Base-by-base conservation (phyloP, 37 sponge, comb jelly and placozoan genomes). In the Haliclona indistincta region DNA sequence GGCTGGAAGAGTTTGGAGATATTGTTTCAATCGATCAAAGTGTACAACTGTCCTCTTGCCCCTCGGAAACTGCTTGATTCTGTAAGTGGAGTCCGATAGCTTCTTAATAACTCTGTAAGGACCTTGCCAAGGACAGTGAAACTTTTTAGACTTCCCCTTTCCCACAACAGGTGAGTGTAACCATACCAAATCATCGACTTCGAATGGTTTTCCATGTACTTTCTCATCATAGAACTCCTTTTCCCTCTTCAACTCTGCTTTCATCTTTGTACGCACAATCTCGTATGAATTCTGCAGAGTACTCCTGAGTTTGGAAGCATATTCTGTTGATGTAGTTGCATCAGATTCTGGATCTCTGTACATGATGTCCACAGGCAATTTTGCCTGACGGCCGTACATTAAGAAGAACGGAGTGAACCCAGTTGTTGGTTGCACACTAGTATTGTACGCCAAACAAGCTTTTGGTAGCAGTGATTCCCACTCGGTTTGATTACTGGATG, bases 361-460 rank as follows among this genome's bases (percentile, higher is more conserved):
- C 54, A 54, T 33, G 2, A 81, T 19, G 35, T 73, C 74, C 8
- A 74, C 28, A 6, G 79, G 80, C 41, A 79, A 17, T n/a, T 75
- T 38, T 26, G 86, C 71, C 22, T 86, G 62, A 25, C 75, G 38
- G 15, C 80, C 80, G 36, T 79, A 86, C 86, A 87, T 75, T 26
- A 81, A 49, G 43, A 76, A 87, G 47, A 69, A 70, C 22, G 80
- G 80, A 23, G 76, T 53, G 52, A 41, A 73, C 5, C 68, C 68
- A 30, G 74, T 67, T 6, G 68, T n/a, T 25, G 80, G 13, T 38
- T 84, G 80, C 2, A 79, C 35, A 37, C 75, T 79, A 44, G 51
- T 77, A 37, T 84, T 84, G 65, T 84, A 84, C 0, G 78, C 85
- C 54, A 76, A 41, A 51, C 85, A 84, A 8, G 76, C 69, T 47